phyloP scores from a whole-genome alignment of 2,113 vertebrate genomes.

The Stictonetta naevosa region DNA sequence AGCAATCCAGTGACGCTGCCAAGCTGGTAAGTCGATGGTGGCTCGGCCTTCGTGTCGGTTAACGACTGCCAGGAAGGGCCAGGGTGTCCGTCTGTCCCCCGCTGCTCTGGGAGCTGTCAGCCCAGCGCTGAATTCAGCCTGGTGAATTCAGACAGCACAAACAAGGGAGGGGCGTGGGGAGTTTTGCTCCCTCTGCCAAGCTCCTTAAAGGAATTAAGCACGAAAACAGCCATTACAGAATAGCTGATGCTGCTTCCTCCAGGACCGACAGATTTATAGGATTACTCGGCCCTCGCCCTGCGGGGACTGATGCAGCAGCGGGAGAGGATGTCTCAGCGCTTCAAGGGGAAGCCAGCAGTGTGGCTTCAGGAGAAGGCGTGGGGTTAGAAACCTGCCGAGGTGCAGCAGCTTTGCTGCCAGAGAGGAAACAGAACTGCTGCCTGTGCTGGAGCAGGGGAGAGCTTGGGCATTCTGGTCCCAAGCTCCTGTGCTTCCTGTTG shows the following conservation, averaged over 20 bases:
- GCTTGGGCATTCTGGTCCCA: neutral
- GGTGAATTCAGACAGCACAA: neutral
- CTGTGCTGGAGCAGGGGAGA: neutral
- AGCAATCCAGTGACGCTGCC: neutral
- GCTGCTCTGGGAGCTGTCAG: neutral
- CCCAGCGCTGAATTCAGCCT: neutral
- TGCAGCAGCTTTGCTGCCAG: neutral
- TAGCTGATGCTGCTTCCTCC: neutral
- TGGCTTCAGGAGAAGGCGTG: neutral
- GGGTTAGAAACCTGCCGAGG: neutral
- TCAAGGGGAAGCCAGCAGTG: neutral
- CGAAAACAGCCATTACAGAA: neutral
- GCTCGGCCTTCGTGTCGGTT: neutral
- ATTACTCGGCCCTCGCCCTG: neutral
- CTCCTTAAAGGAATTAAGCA: neutral
- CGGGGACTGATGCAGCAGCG: neutral
- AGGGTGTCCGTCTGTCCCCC: neutral
- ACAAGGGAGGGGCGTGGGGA: neutral
- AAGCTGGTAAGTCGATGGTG: neutral
- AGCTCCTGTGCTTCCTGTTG: no score
- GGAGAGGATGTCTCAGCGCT: neutral
- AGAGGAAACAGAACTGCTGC: fast-evolving
- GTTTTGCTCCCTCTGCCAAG: neutral
- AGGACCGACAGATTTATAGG: neutral
- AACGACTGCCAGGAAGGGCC: neutral